Conservation (phyloP, 2,797 vertebrate genomes). For the Gallinago solitaria region DNA sequence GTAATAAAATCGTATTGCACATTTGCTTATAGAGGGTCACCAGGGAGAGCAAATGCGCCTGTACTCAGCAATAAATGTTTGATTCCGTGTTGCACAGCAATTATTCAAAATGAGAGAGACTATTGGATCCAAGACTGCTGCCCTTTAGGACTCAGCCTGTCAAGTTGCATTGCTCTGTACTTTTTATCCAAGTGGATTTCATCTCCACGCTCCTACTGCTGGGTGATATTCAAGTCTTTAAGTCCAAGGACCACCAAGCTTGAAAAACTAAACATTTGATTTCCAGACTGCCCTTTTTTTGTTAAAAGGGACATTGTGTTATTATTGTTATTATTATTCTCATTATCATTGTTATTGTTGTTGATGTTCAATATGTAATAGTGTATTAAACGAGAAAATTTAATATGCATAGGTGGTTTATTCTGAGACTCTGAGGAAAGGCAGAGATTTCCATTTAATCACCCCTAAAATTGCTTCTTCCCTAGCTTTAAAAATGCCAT, state of each 20-base stretch:
- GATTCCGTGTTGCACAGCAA: constrained; percentile 40
- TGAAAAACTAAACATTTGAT: not conserved
- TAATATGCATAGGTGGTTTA: not conserved
- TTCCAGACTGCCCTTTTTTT: not conserved
- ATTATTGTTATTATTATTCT: not conserved
- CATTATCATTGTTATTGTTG: not conserved
- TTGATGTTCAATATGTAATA: not conserved
- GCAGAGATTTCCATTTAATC: not conserved
- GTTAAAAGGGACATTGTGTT: not conserved
- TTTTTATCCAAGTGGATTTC: constrained; percentile 36
- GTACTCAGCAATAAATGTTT: constrained; percentile 60
- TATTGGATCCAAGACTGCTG: constrained; percentile 16
- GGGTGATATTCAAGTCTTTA: not conserved
- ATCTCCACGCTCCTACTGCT: not conserved
- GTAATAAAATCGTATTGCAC: constrained; percentile 50
- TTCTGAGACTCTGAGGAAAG: not conserved
- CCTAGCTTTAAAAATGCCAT: not conserved
- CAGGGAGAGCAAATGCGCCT: constrained; percentile 33
- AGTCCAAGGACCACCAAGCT: not conserved
- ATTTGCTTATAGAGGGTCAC: constrained; percentile 48
- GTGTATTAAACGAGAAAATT: not conserved
- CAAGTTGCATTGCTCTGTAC: not conserved
- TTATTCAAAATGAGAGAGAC: constrained; percentile 57
- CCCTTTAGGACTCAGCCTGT: constrained; percentile 56
- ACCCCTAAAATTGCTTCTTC: not conserved